Evolutionary conservation across 2,797 vertebrate species (phyloP), one percentile per base, ranked within the genome.

Genomic region (Malurus splendens): DNA sequence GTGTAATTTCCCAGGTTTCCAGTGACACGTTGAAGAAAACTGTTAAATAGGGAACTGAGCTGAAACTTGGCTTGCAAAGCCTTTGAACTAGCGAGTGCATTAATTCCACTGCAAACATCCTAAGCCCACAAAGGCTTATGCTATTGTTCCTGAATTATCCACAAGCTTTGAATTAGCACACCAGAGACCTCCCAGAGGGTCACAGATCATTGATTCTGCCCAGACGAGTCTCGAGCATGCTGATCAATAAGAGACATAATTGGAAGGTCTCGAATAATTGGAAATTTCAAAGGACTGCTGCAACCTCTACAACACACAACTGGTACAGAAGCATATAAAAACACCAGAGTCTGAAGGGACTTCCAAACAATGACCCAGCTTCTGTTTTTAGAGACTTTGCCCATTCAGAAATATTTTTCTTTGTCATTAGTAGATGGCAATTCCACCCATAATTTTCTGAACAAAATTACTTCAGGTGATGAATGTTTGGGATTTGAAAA

Each of bases 31-130:
- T 70, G 44, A 74, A 90, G 62, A 65, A 32, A 85, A 68, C n/a
- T 60, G 52, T 38, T 77, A 57, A 88, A 41, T 45, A 72, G 47
- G 84, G 70, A 83, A 54, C 60, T 70, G 61, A 90, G n/a, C 60
- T 87, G 86, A 61, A 82, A 81, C 65, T 73, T 82, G 74, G 48
- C 79, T 91, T 78, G 23, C 54, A 87, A 90, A 95, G 87, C 61
- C 85, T 82, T 59, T 92, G 77, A 87, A 93, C 39, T 47, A 81
- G 66, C 2, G 3, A 89, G 74, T 73, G 18, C 39, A 59, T 86
- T 95, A 95, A 94, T 95, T 88, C 80, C 79, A 61, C 74, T 70
- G 70, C 84, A 94, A 93, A 95, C 64, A 93, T 77, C 51, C 79
- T 76, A 73, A 93, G 3, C 52, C 42, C 78, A 87, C 68, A 79